Evolutionary conservation across 2,113 vertebrate genomes (phyloP), one percentile per base, ranked within the genome.

Genomic region (Neogobius melanostomus): DNA sequence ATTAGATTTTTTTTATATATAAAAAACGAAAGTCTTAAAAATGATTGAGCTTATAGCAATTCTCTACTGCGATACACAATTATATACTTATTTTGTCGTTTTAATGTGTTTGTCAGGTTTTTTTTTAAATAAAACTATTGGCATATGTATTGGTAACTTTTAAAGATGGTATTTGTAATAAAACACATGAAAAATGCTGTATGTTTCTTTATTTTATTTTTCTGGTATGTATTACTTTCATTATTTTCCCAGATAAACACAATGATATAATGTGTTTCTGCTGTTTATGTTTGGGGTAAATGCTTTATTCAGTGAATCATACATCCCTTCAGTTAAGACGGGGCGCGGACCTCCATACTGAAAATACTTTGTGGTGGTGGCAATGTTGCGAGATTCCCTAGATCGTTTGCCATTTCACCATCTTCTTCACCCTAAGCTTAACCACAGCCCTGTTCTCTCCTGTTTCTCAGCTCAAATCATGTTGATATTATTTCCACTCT

Each of bases 101-200:
- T 73, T 52, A 60, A 48, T 54, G 4, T 75, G 47, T 60, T 16
- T 60, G 11, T 67, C 43, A 71, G 12, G 12, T 79, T 44, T 62
- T 45, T n/a, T 0, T 21, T 17, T 50, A 7, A 47, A 66, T 2
- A 8, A 36, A 68, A 6, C 42, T 44, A 43, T 43, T 21, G 12
- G 11, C 57, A n/a, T 45, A 17, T 72, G 28, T 71, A 69, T 75
- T 60, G 44, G n/a, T 69, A 14, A 64, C 44, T 81, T 88, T 88
- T 90, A 78, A 82, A 54, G 75, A 74, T 28, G 47, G 16, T 17
- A 77, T 90, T 89, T 88, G 69, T 71, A 89, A 90, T 93, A 90
- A 92, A 91, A 82, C 14, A 71, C 50, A 49, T 63, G 5, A 4
- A 56, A 64, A 28, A 3, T 2, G 11, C 53, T 51, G 4, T 53